Conservation (phyloP, 2,797 vertebrate species). For the Lutjanus campechanus region DNA sequence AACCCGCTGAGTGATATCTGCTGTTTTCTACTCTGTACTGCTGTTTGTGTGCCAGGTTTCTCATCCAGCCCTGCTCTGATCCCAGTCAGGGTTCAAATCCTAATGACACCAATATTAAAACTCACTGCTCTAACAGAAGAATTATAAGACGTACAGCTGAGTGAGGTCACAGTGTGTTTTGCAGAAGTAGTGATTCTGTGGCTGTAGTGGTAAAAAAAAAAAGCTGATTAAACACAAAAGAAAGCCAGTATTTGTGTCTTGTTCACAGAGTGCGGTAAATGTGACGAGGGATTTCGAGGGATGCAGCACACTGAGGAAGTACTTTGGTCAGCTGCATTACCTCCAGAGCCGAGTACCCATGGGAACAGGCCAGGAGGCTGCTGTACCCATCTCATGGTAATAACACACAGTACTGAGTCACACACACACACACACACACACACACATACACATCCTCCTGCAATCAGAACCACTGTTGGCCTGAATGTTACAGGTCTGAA, state of each 20-base stretch:
- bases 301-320: constrained; percentile 96
- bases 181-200: constrained; percentile 3
- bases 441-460: constrained; percentile 2
- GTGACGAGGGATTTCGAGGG: constrained; percentile 97
- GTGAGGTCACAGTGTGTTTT: neutral
- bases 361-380: constrained; percentile 91
- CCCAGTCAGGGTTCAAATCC: constrained; percentile 9
- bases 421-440: neutral
- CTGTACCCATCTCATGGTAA: constrained; percentile 93
- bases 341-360: constrained; percentile 97
- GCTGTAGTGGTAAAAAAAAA: neutral
- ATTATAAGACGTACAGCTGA: neutral
- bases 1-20: neutral
- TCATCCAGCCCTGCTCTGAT: neutral
- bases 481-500: neutral
- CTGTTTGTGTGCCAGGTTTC: neutral
- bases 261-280: constrained; percentile 90
- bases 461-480: neutral
- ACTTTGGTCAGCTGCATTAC: constrained; percentile 97
- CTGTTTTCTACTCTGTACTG: neutral
- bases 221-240: constrained; percentile 2
- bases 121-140: too few species aligned
- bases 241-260: constrained; percentile 5
- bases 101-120: neutral
- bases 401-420: constrained; percentile 11